These are phyloP conservation scores for Marcusenius ussheri DNA, from an alignment of 2,113 vertebrate species.

Conservation along the genomic window DNA sequence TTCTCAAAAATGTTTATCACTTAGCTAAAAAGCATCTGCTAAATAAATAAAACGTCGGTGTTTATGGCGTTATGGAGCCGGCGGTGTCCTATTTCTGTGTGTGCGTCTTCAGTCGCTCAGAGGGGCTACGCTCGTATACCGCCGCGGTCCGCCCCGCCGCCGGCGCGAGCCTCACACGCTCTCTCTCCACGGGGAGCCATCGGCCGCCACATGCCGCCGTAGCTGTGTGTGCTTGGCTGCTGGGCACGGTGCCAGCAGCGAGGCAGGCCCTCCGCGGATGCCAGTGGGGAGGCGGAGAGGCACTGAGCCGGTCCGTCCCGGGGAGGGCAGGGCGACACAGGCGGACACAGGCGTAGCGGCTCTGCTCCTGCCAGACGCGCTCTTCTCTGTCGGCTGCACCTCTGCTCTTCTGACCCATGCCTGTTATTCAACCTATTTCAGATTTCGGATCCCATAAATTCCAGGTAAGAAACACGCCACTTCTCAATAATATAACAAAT, in stretches of 20 bases:
- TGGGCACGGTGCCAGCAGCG: background rate
- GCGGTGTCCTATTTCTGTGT: background rate
- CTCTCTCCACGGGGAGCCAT: background rate
- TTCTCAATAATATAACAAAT: background rate
- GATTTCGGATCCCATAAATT: conserved; percentile 66
- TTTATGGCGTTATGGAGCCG: background rate
- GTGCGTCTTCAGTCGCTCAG: background rate
- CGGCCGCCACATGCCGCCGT: background rate
- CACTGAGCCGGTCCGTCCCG: background rate
- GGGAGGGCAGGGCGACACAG: background rate
- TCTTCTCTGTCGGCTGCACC: background rate
- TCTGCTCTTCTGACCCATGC: conserved; percentile 53
- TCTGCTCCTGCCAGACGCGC: background rate
- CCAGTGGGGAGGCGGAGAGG: background rate
- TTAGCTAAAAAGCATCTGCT: background rate
- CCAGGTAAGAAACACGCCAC: conserved; percentile 66
- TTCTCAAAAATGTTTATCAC: background rate
- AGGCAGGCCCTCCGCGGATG: background rate
- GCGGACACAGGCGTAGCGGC: background rate
- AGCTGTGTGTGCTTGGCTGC: background rate
- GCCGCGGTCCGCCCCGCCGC: background rate
- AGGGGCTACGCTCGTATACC: background rate
- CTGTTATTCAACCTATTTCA: conserved; percentile 73
- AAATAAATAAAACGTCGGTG: background rate
- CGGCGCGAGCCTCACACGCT: background rate